Evolutionary conservation across 1,140 invertebrate genomes (phyloP).

Genomic region (Vollenhovia emeryi): DNA sequence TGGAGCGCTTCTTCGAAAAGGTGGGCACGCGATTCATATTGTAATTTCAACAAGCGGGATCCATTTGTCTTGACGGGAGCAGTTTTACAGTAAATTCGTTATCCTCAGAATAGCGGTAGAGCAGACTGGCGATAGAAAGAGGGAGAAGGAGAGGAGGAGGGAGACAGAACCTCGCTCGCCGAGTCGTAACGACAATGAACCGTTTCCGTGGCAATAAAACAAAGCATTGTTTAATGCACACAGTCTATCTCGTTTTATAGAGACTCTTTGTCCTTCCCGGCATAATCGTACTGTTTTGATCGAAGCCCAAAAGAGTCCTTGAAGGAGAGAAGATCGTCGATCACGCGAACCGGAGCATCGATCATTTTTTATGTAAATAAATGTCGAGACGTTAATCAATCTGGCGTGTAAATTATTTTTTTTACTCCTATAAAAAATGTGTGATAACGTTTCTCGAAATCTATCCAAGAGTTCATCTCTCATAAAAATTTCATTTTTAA

Average conservation of each 20-base stretch:
- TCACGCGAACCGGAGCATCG: background rate
- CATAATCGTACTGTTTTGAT: conserved; percentile 7
- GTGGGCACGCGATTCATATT: conserved; percentile 72
- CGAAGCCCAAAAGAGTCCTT: background rate
- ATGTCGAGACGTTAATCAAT: background rate
- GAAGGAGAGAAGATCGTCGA: background rate
- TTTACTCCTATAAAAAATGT: background rate
- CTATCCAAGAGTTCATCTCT: background rate
- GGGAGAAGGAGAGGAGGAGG: background rate
- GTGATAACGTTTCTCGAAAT: background rate
- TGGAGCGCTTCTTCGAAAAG: conserved; percentile 55
- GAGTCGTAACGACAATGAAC: conserved; percentile 67
- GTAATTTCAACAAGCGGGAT: conserved; percentile 69
- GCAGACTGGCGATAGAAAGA: background rate
- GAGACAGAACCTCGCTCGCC: conserved; percentile 27
- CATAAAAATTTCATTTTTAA: background rate
- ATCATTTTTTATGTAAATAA: background rate
- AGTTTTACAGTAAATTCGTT: conserved; percentile 69
- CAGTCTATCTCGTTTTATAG: conserved; percentile 7
- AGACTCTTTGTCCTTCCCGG: conserved; percentile 1
- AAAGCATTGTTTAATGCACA: conserved; percentile 63
- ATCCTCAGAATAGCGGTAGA: conserved; percentile 47
- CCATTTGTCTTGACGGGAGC: conserved; percentile 65
- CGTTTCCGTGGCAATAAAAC: conserved; percentile 64
- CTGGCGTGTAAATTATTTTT: background rate